Conservation (phyloP, 2,797 vertebrate species). For the Melopsittacus undulatus region DNA sequence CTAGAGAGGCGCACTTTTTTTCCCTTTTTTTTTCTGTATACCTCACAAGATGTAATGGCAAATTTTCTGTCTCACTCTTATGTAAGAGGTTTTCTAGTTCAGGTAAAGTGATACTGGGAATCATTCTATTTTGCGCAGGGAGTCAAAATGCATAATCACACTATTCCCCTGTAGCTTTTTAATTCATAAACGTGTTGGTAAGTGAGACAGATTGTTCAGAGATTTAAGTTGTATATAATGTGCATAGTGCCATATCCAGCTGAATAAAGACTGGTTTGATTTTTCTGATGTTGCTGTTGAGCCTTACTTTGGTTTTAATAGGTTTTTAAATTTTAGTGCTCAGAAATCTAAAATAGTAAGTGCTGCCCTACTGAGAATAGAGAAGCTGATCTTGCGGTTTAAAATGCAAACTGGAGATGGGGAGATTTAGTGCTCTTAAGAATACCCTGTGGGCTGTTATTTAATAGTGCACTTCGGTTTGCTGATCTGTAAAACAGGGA, state of each 20-base stretch:
- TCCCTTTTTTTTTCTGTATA: not conserved
- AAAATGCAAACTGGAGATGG: not conserved
- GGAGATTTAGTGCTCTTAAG: not conserved
- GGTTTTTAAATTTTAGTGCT: not conserved
- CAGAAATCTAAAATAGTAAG: not conserved
- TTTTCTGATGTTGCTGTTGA: not conserved
- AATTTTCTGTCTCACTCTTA: not conserved
- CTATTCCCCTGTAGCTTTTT: not conserved
- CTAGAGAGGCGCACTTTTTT: not conserved
- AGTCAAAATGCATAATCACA: not conserved
- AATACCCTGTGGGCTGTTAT: rapidly evolving
- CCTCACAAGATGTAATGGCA: not conserved
- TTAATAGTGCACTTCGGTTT: not conserved
- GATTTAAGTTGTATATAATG: not conserved
- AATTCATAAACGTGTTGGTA: not conserved
- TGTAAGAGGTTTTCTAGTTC: not conserved
- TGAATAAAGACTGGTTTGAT: not conserved
- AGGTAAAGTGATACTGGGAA: not conserved
- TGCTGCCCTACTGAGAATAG: not conserved
- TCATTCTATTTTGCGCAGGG: not conserved
- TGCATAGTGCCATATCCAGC: not conserved
- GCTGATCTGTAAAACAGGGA: not conserved
- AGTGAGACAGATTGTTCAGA: not conserved
- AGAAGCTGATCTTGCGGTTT: not conserved
- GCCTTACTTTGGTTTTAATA: not conserved